phyloP scores from a whole-genome alignment of 2,113 vertebrate species.

The Rostratula benghalensis region DNA sequence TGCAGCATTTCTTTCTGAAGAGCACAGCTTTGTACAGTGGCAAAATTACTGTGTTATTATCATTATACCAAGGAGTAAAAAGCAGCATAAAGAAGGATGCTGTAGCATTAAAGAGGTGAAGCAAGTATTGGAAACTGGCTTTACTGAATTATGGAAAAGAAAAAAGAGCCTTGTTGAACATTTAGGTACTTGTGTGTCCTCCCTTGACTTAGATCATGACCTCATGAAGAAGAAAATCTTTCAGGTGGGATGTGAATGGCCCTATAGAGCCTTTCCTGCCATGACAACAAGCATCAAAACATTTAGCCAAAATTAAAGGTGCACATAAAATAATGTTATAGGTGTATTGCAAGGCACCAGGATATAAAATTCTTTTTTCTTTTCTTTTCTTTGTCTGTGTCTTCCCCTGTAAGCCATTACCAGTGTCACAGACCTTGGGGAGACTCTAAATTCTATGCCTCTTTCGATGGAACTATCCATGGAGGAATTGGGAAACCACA shows the following conservation, averaged over 20 bases:
- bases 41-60: background rate
- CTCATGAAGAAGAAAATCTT: background rate
- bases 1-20: background rate
- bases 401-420: background rate
- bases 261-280: background rate
- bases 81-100: background rate
- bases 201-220: background rate
- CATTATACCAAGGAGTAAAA: background rate
- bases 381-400: background rate
- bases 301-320: background rate
- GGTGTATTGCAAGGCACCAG: background rate
- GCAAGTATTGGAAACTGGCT: background rate
- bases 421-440: background rate
- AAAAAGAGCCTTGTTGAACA: background rate
- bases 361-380: background rate
- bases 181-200: fast-evolving
- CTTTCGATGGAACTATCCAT: background rate
- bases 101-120: background rate
- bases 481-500: background rate
- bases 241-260: background rate
- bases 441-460: background rate
- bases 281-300: background rate
- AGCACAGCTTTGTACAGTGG: background rate
- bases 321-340: background rate
- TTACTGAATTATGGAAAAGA: background rate